phyloP scores from a whole-genome alignment of 2,888 invertebrate species.

The Agrotis ipsilon region DNA sequence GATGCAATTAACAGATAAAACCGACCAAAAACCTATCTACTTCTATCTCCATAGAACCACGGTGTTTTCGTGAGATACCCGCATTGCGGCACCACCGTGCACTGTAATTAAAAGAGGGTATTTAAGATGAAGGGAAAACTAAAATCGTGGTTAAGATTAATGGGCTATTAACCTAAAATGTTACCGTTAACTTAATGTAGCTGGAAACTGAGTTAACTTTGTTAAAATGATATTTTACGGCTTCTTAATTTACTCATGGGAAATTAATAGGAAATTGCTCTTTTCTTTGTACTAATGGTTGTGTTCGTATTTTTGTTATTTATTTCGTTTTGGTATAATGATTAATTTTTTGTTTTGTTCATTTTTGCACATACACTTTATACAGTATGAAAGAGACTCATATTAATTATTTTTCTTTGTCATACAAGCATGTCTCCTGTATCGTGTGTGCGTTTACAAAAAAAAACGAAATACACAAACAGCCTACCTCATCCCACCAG shows the following conservation, averaged over 20 bases:
- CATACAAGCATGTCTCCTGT: too few relatives aligned
- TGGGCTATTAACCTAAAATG: constrained; percentile 51
- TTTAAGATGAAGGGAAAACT: constrained; percentile 41
- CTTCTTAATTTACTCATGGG: constrained; percentile 33
- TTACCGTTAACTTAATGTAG: constrained; percentile 39
- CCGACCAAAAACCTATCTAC: background rate
- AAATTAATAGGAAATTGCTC: constrained; percentile 22
- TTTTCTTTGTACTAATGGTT: constrained; percentile 1
- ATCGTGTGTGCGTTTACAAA: too few relatives aligned
- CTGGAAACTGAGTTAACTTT: constrained; percentile 44
- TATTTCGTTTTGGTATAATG: background rate
- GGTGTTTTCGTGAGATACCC: constrained; percentile 44
- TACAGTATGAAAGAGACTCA: background rate
- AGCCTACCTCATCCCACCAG: too few relatives aligned
- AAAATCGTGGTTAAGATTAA: constrained; percentile 54
- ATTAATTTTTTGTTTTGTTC: too few relatives aligned
- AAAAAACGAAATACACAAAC: too few relatives aligned
- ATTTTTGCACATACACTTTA: too few relatives aligned
- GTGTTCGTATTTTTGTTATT: background rate
- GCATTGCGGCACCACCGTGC: constrained; percentile 57
- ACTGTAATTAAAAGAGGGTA: constrained; percentile 30
- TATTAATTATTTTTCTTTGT: background rate
- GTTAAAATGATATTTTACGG: constrained; percentile 38
- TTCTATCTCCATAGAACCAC: constrained; percentile 26
- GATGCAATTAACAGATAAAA: too few relatives aligned